A percentile compares a stretch with the other conserved stretches of the same genome.
Evolutionary conservation across 2,113 vertebrate genomes (phyloP).

Genomic region (Lepisosteus oculatus): DNA sequence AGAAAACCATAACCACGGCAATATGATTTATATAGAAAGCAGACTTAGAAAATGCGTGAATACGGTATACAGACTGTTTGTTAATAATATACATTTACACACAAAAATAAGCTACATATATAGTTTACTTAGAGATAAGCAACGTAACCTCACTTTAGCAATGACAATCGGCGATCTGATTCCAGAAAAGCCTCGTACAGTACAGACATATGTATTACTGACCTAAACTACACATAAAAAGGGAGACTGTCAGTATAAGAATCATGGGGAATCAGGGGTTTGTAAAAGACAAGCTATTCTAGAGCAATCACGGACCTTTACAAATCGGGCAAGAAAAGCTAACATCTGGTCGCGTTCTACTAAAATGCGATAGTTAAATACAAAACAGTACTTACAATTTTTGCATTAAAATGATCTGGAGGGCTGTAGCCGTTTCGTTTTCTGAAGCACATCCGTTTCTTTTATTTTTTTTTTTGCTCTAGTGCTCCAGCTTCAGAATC

Average conservation of each 20-base stretch:
- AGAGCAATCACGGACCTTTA: slow-evolving; percentile 52
- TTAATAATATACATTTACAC: slow-evolving; percentile 17
- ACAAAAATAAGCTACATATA: slow-evolving; percentile 24
- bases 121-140: slow-evolving; percentile 20
- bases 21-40: background rate
- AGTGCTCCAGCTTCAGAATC: slow-evolving; percentile 55
- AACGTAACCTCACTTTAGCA: slow-evolving; percentile 21
- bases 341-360: slow-evolving; percentile 38
- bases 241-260: slow-evolving; percentile 10
- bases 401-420: slow-evolving; percentile 66
- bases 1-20: slow-evolving; percentile 13
- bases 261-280: slow-evolving; percentile 18
- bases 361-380: slow-evolving; percentile 14
- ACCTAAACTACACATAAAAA: slow-evolving; percentile 7
- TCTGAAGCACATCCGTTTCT: slow-evolving; percentile 73
- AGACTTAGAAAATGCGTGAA: background rate
- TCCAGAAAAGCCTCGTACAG: slow-evolving; percentile 28
- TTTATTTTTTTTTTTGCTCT: slow-evolving; percentile 37
- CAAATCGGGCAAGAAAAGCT: slow-evolving; percentile 42
- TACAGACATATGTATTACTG: slow-evolving; percentile 11
- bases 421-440: slow-evolving; percentile 66
- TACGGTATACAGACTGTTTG: slow-evolving; percentile 12
- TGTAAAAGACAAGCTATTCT: slow-evolving; percentile 31
- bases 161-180: slow-evolving; percentile 24
- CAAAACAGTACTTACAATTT: slow-evolving; percentile 64